Evolutionary conservation across 2,113 vertebrate species (phyloP).

Genomic region (Percina caprodes): DNA sequence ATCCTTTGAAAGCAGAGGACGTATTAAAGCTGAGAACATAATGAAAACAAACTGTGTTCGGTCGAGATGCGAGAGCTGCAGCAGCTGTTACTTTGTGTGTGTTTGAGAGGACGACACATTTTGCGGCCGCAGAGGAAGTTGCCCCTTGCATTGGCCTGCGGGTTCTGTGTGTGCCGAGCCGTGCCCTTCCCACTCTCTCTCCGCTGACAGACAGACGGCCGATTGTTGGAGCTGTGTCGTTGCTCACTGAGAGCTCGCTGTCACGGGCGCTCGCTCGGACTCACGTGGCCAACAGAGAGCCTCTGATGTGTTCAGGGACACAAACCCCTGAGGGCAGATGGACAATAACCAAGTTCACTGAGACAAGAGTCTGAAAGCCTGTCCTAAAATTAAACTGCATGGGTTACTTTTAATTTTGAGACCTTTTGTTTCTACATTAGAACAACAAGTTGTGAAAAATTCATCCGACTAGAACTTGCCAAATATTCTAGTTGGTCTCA

Average conservation of each 20-base stretch:
- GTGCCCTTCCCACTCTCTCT: slow-evolving; percentile 58
- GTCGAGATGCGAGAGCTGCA: background rate
- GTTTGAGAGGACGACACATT: slow-evolving; percentile 23
- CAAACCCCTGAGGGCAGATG: slow-evolving; percentile 15
- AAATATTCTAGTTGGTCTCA: too few relatives aligned
- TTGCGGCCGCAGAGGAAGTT: slow-evolving; percentile 20
- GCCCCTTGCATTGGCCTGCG: background rate
- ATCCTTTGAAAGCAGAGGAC: background rate
- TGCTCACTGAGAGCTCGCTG: slow-evolving; percentile 57
- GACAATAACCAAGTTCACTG: slow-evolving; percentile 9
- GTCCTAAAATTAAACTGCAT: background rate
- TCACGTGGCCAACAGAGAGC: slow-evolving; percentile 51
- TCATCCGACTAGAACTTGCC: too few relatives aligned
- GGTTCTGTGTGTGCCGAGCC: slow-evolving; percentile 6
- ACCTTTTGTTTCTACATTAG: background rate
- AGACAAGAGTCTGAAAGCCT: background rate
- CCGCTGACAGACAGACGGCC: slow-evolving; percentile 59
- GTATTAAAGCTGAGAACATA: background rate
- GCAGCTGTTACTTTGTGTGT: slow-evolving; percentile 23
- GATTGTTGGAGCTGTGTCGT: slow-evolving; percentile 65
- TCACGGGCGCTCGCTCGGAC: slow-evolving; percentile 15
- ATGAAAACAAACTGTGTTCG: background rate
- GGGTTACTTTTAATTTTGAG: background rate
- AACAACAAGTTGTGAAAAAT: too few relatives aligned
- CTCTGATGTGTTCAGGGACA: slow-evolving; percentile 57